phyloP scores from a whole-genome alignment of 2,888 invertebrate genomes.

The Agriopis marginaria region DNA sequence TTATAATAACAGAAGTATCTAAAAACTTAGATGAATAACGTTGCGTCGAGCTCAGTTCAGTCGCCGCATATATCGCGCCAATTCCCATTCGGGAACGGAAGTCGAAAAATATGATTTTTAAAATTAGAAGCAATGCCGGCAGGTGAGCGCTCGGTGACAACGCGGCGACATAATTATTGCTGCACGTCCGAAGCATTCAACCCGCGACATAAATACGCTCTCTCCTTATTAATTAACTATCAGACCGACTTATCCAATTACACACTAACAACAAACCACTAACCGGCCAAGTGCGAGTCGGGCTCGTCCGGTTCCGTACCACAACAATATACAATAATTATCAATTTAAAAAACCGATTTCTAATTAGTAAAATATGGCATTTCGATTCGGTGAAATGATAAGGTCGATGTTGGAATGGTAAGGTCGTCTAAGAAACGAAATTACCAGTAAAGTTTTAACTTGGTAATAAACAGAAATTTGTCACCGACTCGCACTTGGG shows the following conservation, averaged over 20 bases:
- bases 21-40: conserved; percentile 36
- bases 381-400: too few species aligned
- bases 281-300: neutral
- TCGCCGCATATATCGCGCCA: conserved; percentile 68
- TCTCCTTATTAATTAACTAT: conserved; percentile 67
- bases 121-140: conserved; percentile 79
- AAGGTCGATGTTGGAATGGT: too few species aligned
- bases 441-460: too few species aligned
- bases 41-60: conserved; percentile 45
- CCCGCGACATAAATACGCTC: conserved; percentile 62
- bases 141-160: conserved; percentile 79
- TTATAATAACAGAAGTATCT: neutral
- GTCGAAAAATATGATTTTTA: conserved; percentile 84
- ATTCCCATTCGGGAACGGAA: conserved; percentile 83
- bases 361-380: too few species aligned
- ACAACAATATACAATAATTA: too few species aligned
- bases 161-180: conserved; percentile 51
- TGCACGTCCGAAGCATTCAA: conserved; percentile 43
- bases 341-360: too few species aligned
- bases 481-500: too few species aligned
- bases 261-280: conserved; percentile 10
- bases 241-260: conserved; percentile 47
- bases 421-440: too few species aligned
- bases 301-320: too few species aligned
- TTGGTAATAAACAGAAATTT: too few species aligned